A percentile compares a stretch with the other conserved stretches of the same genome.
Conservation (phyloP, 1,140 invertebrate species). For the Lasioglossum baleicum region DNA sequence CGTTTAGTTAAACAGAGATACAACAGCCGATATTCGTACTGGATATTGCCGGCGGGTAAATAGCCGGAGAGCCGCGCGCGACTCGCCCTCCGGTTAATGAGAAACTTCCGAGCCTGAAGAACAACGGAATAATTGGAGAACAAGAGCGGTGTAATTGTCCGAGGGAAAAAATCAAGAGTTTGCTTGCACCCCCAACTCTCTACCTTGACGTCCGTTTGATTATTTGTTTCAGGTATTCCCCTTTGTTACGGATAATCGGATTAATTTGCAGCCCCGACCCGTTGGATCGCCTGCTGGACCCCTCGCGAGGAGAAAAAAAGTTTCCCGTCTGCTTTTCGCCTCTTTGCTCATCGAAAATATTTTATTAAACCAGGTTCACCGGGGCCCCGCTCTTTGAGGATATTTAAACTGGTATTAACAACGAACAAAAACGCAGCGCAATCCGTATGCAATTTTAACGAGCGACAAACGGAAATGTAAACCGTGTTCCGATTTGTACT, state of each 20-base stretch:
- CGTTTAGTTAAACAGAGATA: slow-evolving; percentile 20
- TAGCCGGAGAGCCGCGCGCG: background rate
- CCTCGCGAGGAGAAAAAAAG: background rate
- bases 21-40: slow-evolving; percentile 1
- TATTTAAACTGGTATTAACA: too few species aligned
- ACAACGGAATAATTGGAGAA: slow-evolving; percentile 12
- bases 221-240: slow-evolving; percentile 12
- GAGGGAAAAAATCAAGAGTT: background rate
- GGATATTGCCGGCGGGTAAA: slow-evolving; percentile 21
- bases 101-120: slow-evolving; percentile 13
- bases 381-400: too few species aligned
- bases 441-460: too few species aligned
- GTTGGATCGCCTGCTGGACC: too few species aligned
- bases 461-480: too few species aligned
- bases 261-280: slow-evolving; percentile 19
- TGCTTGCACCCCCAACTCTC: too few species aligned
- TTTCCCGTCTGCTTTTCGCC: background rate
- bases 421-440: too few species aligned
- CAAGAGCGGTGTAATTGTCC: slow-evolving; percentile 10
- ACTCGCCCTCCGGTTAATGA: slow-evolving; percentile 13
- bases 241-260: slow-evolving; percentile 21
- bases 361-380: background rate
- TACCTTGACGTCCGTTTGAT: background rate
- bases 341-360: background rate
- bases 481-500: too few species aligned